Percentiles rank a stretch among this genome's conserved stretches.
These are phyloP conservation scores for Trinorchestia longiramus DNA, from an alignment of 1,140 invertebrate genomes.

Conservation along the genomic window DNA sequence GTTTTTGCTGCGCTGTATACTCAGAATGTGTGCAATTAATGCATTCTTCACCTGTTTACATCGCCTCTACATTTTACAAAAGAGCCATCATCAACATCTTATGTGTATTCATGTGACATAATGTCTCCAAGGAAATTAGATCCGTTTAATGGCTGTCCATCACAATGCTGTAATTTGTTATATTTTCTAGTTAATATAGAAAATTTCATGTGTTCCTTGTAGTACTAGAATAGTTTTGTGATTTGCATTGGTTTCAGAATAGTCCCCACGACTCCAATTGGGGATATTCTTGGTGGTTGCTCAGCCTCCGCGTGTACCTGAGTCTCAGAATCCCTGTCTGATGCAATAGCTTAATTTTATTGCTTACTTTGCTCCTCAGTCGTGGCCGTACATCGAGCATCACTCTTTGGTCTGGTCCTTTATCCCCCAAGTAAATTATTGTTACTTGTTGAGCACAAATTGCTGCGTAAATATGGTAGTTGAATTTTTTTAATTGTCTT, in stretches of 20 bases:
- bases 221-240: neutral
- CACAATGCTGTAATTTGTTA: neutral
- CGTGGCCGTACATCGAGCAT: neutral
- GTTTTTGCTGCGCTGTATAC: neutral
- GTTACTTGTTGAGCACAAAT: neutral
- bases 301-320: neutral
- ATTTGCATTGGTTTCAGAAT: neutral
- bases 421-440: neutral
- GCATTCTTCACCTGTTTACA: neutral
- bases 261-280: neutral
- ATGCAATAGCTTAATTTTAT: neutral
- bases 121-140: neutral
- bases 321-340: neutral
- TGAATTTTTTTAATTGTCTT: neutral
- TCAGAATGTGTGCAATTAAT: neutral
- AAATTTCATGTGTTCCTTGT: neutral
- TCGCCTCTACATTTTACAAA: neutral
- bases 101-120: neutral
- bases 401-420: neutral
- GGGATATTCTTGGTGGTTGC: neutral
- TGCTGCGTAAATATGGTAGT: neutral
- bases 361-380: neutral
- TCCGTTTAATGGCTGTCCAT: neutral
- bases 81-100: neutral
- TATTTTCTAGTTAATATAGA: neutral